These are phyloP conservation scores for Dyspetes luteomarginatus DNA, from an alignment of 2,888 invertebrate genomes.

Conservation along the genomic window DNA sequence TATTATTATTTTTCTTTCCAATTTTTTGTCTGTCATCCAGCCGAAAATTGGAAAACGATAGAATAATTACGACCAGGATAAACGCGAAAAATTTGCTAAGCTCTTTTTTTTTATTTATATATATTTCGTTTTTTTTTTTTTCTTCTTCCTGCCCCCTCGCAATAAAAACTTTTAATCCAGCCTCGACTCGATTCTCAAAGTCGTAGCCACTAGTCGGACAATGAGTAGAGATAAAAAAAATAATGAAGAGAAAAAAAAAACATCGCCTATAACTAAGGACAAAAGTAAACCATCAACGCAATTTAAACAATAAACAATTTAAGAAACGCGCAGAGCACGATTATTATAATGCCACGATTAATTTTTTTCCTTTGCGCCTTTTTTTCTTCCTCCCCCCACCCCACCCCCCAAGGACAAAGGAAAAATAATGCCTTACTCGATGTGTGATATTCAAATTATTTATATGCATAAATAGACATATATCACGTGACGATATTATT, in stretches of 20 bases:
- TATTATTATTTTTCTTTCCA: constrained; percentile 1
- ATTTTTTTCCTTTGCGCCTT: constrained; percentile 14
- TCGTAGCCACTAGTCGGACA: constrained; percentile 63
- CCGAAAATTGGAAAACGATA: background rate
- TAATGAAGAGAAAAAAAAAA: background rate
- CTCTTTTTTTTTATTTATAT: background rate
- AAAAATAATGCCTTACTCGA: constrained; percentile 65
- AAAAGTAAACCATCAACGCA: background rate
- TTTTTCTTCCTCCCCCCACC: constrained; percentile 31
- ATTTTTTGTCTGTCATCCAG: background rate
- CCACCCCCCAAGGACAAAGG: constrained; percentile 18
- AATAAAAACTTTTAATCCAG: constrained; percentile 27
- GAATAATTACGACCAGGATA: background rate
- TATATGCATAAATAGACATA: constrained; percentile 50
- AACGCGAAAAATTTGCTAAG: background rate
- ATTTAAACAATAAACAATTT: constrained; percentile 20
- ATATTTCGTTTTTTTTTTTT: background rate
- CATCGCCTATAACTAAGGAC: constrained; percentile 6
- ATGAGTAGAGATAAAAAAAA: constrained; percentile 39
- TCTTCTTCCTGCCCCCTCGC: background rate
- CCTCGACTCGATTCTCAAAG: constrained; percentile 45
- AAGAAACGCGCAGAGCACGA: constrained; percentile 54
- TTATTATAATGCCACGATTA: constrained; percentile 23
- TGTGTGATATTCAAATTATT: constrained; percentile 74
- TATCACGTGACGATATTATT: constrained; percentile 50